A percentile compares a stretch with the other conserved stretches of the same genome.
These are phyloP conservation scores for Furcula furcula DNA, from an alignment of 2,888 invertebrate species.

Conservation along the genomic window DNA sequence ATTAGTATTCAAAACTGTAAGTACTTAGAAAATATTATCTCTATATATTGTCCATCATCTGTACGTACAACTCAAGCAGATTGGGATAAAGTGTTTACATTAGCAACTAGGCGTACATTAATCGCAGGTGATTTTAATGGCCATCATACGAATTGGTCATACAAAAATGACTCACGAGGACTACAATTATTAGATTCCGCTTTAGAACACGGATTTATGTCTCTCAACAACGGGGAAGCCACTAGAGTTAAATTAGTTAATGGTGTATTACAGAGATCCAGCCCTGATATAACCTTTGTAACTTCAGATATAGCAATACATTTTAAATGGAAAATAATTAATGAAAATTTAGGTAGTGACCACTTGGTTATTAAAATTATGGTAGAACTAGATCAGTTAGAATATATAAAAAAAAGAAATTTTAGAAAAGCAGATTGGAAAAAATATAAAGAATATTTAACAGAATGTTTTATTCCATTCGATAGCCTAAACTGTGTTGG, in stretches of 20 bases:
- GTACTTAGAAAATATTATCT: constrained; percentile 7
- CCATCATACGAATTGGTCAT: constrained; percentile 20
- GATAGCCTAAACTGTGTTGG: no score
- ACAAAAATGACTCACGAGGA: constrained; percentile 16
- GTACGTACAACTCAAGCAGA: constrained; percentile 3
- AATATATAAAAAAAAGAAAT: constrained; percentile 1
- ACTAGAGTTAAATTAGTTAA: constrained; percentile 15
- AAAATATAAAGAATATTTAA: constrained; percentile 1
- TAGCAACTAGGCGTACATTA: background rate
- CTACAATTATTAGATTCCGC: constrained; percentile 12
- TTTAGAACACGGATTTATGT: constrained; percentile 8
- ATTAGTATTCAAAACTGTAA: constrained; percentile 10
- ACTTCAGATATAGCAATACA: constrained; percentile 14
- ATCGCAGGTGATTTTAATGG: constrained; percentile 14
- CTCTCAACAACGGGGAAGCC: constrained; percentile 14
- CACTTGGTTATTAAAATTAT: constrained; percentile 12
- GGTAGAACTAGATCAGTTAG: background rate
- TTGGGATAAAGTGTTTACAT: constrained; percentile 9
- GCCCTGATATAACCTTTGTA: constrained; percentile 17
- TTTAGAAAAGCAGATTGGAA: constrained; percentile 10
- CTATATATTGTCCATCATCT: constrained; percentile 12
- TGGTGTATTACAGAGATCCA: constrained; percentile 8
- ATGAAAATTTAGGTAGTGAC: constrained; percentile 20
- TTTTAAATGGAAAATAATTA: constrained; percentile 10
- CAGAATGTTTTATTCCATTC: background rate